Percentiles rank a stretch among this genome's conserved stretches.
These are phyloP conservation scores for Lamellibrachia columna DNA, from an alignment of 2,888 invertebrate genomes.

Conservation along the genomic window DNA sequence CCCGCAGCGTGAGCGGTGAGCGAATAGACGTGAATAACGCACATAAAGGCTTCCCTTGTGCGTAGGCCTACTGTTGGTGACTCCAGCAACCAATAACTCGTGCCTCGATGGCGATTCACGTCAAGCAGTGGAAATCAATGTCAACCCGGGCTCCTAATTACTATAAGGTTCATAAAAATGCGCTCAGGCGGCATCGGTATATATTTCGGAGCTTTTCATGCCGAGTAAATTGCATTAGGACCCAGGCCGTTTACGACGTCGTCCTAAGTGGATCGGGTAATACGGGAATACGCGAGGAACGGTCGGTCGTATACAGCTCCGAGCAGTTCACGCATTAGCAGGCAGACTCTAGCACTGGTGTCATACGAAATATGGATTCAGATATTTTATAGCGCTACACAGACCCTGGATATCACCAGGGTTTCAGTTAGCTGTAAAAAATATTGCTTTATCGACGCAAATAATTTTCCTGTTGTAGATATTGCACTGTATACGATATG, in stretches of 20 bases:
- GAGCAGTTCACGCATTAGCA: neutral
- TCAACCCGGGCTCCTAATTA: neutral
- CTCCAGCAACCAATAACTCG: neutral
- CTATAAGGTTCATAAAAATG: neutral
- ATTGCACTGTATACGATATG: neutral
- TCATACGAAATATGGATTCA: neutral
- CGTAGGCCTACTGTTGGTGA: neutral
- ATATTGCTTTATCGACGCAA: neutral
- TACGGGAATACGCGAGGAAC: neutral
- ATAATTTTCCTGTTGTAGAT: neutral
- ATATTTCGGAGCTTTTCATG: neutral
- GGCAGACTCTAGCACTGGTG: neutral
- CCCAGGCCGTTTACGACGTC: neutral
- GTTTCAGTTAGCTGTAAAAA: neutral
- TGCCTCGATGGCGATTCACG: neutral
- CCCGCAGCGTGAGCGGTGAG: no score
- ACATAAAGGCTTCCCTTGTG: neutral
- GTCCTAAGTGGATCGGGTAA: neutral
- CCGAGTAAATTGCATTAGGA: constrained; percentile 10
- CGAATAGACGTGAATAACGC: neutral
- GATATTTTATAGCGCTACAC: neutral
- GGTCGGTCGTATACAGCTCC: neutral
- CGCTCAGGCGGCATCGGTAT: neutral
- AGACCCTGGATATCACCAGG: neutral
- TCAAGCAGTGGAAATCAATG: neutral